phyloP scores from a whole-genome alignment of 2,113 vertebrate genomes.

The Eretmochelys imbricata region DNA sequence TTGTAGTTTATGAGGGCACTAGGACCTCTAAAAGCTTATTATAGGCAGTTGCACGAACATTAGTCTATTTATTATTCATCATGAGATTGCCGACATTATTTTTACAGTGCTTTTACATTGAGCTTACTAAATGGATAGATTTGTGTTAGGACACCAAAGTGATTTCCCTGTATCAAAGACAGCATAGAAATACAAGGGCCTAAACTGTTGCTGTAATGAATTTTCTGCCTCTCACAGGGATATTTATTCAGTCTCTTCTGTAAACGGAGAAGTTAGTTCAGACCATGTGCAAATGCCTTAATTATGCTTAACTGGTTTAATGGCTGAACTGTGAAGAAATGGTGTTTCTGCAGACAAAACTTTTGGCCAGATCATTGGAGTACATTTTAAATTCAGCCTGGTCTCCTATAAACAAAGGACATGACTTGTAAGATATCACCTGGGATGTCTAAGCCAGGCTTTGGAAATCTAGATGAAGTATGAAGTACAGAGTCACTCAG shows the following conservation, averaged over 20 bases:
- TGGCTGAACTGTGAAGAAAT: conserved; percentile 58
- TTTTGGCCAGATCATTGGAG: conserved; percentile 37
- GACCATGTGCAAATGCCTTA: conserved; percentile 64
- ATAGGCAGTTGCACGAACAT: conserved; percentile 54
- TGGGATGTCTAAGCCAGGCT: background rate
- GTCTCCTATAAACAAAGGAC: background rate
- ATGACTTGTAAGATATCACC: background rate
- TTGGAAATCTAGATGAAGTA: background rate
- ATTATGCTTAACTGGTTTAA: conserved; percentile 71
- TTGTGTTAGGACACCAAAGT: conserved; percentile 57
- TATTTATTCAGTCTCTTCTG: conserved; percentile 70
- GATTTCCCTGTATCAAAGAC: conserved; percentile 67
- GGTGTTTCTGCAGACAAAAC: conserved; percentile 50
- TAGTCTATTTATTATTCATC: conserved; percentile 66
- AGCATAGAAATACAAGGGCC: conserved; percentile 65
- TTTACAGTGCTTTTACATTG: conserved; percentile 60
- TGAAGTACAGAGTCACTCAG: background rate
- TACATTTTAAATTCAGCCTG: conserved; percentile 8
- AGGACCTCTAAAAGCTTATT: conserved; percentile 56
- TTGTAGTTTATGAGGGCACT: conserved; percentile 29
- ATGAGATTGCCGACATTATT: conserved; percentile 67
- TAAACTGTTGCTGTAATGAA: conserved; percentile 66
- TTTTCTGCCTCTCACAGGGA: conserved; percentile 66
- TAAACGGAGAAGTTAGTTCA: conserved; percentile 71
- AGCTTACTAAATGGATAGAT: conserved; percentile 57